These are phyloP conservation scores for Molothrus aeneus DNA, from an alignment of 2,797 vertebrate species.

Conservation along the genomic window DNA sequence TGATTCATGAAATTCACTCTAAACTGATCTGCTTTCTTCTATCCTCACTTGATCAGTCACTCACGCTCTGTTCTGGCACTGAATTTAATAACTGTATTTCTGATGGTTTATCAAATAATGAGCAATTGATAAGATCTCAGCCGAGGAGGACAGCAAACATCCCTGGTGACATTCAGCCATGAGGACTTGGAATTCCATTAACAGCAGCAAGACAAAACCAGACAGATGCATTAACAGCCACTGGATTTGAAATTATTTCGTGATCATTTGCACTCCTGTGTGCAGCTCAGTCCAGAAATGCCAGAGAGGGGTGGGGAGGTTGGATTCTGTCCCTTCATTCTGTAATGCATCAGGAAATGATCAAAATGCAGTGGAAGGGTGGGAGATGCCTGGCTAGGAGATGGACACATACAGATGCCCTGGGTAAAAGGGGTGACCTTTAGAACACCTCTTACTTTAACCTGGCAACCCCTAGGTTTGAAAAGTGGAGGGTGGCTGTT, in stretches of 20 bases:
- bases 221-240: not conserved
- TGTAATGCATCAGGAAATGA: not conserved
- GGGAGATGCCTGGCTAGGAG: not conserved
- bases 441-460: not conserved
- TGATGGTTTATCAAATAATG: conserved; percentile 65
- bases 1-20: conserved; percentile 17
- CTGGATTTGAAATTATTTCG: not conserved
- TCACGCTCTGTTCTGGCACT: not conserved
- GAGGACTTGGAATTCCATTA: conserved; percentile 8
- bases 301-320: not conserved
- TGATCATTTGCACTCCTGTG: not conserved
- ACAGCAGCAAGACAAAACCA: not conserved
- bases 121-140: conserved; percentile 43
- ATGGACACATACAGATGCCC: not conserved
- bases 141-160: conserved; percentile 35
- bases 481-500: not conserved
- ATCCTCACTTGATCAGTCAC: not conserved
- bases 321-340: not conserved
- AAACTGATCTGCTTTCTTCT: not conserved
- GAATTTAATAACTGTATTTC: conserved; percentile 52
- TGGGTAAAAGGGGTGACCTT: not conserved
- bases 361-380: not conserved
- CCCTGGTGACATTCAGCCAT: conserved; percentile 10
- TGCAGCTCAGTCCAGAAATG: not conserved
- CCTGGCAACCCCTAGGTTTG: not conserved